Conservation (phyloP, 2,797 vertebrate species). For the Syndactyla subalaris region DNA sequence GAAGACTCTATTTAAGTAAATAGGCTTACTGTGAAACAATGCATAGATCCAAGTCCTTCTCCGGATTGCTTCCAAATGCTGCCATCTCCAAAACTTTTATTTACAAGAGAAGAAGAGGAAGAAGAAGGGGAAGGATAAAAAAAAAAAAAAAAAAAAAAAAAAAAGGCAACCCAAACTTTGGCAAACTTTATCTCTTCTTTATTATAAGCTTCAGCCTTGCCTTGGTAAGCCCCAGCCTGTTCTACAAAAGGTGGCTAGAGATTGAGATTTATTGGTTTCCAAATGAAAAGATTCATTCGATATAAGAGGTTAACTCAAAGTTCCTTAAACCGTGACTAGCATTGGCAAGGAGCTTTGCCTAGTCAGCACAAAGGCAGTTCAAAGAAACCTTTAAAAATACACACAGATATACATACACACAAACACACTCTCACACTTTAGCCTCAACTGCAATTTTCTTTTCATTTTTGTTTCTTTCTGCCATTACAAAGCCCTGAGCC, state of each 20-base stretch:
- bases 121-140: not conserved
- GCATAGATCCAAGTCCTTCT: slow-evolving; percentile 66
- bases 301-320: slow-evolving; percentile 83
- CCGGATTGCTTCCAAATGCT: slow-evolving; percentile 58
- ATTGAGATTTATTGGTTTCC: slow-evolving; percentile 82
- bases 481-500: slow-evolving; percentile 77
- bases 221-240: slow-evolving; percentile 65
- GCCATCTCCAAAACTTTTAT: slow-evolving; percentile 68
- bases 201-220: slow-evolving; percentile 64
- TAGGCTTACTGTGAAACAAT: slow-evolving; percentile 73
- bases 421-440: slow-evolving; percentile 78
- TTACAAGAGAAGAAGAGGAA: slow-evolving; percentile 52
- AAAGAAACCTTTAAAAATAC: slow-evolving; percentile 82
- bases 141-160: not conserved
- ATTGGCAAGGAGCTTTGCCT: slow-evolving; percentile 72
- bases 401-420: slow-evolving; percentile 77
- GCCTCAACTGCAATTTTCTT: slow-evolving; percentile 79
- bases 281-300: slow-evolving; percentile 84
- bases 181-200: slow-evolving; percentile 76
- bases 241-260: slow-evolving; percentile 76
- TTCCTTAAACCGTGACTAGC: slow-evolving; percentile 77
- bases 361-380: slow-evolving; percentile 80
- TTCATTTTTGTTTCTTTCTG: slow-evolving; percentile 80
- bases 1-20: slow-evolving; percentile 72
- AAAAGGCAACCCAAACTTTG: slow-evolving; percentile 27